A percentile compares a stretch with the other conserved stretches of the same genome.
Conservation (phyloP, 2,888 invertebrate species). For the Steinernema hermaphroditum region DNA sequence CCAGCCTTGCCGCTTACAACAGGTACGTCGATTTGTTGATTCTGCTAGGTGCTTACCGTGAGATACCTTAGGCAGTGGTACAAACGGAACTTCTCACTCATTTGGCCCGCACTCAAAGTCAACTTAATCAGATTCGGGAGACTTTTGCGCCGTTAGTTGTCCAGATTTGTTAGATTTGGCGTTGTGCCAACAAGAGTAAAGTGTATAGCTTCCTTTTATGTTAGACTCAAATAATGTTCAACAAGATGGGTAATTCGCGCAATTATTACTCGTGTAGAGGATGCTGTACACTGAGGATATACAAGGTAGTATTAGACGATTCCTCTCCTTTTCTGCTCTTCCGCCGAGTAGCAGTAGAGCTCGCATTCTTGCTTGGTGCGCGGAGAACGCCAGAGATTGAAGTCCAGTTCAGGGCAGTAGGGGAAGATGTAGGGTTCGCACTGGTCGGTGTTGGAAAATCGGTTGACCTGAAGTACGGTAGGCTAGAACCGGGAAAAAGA, state of each 20-base stretch:
- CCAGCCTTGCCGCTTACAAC: conserved; percentile 54
- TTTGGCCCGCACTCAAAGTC: conserved; percentile 62
- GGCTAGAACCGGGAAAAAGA: conserved; percentile 20
- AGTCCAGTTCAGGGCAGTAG: conserved; percentile 65
- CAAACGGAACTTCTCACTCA: conserved; percentile 55
- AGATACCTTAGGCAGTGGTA: conserved; percentile 61
- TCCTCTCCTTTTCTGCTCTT: conserved; percentile 64
- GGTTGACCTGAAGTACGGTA: conserved; percentile 54
- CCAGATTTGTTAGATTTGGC: too few relatives aligned
- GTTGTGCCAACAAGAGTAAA: not conserved
- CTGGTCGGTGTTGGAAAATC: conserved; percentile 66
- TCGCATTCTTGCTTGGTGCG: conserved; percentile 66
- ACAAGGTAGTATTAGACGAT: conserved; percentile 47
- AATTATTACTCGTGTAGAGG: conserved; percentile 6
- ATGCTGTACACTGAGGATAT: conserved; percentile 4
- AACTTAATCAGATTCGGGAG: conserved; percentile 56
- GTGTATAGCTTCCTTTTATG: not conserved
- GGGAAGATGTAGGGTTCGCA: conserved; percentile 65
- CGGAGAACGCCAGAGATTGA: conserved; percentile 66
- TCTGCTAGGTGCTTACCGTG: not conserved
- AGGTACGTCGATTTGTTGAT: conserved; percentile 43
- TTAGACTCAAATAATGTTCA: not conserved
- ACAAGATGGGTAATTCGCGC: not conserved
- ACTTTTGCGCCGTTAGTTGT: conserved; percentile 37
- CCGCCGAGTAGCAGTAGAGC: conserved; percentile 64